Evolutionary conservation across 2,888 invertebrate species (phyloP), one percentile per base, ranked within the genome.

Genomic region (Holacanthella duospinosa): DNA sequence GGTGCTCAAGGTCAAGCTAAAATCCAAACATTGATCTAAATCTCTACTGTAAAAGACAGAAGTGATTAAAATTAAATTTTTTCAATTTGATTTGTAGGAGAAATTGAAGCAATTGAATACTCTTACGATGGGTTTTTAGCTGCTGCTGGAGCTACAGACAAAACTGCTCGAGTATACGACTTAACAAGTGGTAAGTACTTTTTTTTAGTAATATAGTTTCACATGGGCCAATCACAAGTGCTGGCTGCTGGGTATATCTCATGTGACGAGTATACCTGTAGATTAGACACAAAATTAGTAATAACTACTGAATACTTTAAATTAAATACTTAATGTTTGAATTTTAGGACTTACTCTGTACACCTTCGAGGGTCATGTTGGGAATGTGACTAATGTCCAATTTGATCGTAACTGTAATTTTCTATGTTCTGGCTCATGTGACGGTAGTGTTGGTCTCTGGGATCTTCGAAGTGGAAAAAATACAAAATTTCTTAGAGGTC

Each of bases 341-440:
- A n/a, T n/a, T n/a, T n/a, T n/a, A n/a, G n/a, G n/a, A n/a, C n/a
- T n/a, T n/a, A n/a, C n/a, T n/a, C n/a, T 85, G 61, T 81, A 82
- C 57, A 80, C 80, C 1, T 80, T 86, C 67, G 74, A 73, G n/a
- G 85, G 86, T 1, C 89, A 90, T 75, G 82, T 84, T 1, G 88
- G 85, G 1, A 89, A 89, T 77, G 85, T 90, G 59, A 85, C 89
- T 61, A 83, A 85, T 0, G 78, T 88, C 16, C 83, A 85, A 72
- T 89, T 88, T 74, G 86, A 84, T 74, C 82, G 78, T 12, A 83
- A 84, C 69, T 87, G 87, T 0, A 83, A 83, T 71, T 78, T 84
- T 58, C 77, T 89, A 65, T 82, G 89, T 72, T 88, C 88, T 0
- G 89, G 87, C 4, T 89, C 89, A 1, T 89, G 89, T 75, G 89